Evolutionary conservation across 2,888 invertebrate species (phyloP), one percentile per base, ranked within the genome.

Genomic region (Mactromeris polynyma): DNA sequence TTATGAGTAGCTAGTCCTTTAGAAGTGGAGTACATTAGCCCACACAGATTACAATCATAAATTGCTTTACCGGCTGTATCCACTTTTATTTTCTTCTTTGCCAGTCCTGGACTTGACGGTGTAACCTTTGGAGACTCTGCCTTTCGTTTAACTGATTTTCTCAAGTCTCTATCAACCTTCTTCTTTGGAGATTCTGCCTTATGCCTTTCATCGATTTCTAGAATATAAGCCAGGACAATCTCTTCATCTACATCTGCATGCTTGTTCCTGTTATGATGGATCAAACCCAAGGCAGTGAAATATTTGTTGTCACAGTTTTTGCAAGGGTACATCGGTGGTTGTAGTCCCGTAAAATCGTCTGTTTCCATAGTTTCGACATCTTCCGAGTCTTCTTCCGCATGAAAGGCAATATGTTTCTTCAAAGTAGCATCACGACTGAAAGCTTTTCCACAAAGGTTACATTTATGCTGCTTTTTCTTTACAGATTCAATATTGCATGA

Each of bases 271-370:
- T 33, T 82, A 78, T 90, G 90, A n/a, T 83, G 73, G 7, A 81
- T 79, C 40, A 90, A 58, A 21, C 90, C 89, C 26, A 73, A 42
- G 17, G 85, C 38, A n/a, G 88, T 89, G n/a, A 87, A 81, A 87
- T 90, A 90, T 73, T 69, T 87, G 64, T 90, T 90, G 4, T 83
- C 87, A 89, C 90, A 90, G 26, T 73, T n/a, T 31, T 73, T 69
- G 46, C 90, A 90, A 38, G 89, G 80, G 54, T 86, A 89, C n/a
- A 80, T 81, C 11, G 88, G 81, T n/a, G 80, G 69, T 58, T 85
- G 88, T 19, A 85, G 36, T 31, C 81, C 85, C n/a, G 54, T n/a
- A 33, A 54, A 19, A 79, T 83, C 79, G n/a, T 78, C 83, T 33
- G 42, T 73, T 46, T 69, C 21, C 64, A 69, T 64, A 26, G 81